Evolutionary conservation across 2,888 invertebrate genomes (phyloP).

Genomic region (Pachliopta kotzebuea): DNA sequence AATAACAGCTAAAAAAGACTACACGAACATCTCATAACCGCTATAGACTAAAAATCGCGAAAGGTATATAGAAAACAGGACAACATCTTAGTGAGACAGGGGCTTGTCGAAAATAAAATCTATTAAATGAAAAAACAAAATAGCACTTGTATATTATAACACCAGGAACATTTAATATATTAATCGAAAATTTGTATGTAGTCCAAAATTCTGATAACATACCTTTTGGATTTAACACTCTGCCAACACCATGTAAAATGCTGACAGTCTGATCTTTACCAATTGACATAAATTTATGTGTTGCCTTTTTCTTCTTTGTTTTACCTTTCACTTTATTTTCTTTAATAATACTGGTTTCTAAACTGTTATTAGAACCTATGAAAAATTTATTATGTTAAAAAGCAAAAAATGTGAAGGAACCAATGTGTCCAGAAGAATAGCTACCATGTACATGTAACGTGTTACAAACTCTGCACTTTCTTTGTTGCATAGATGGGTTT

Average conservation of each 20-base stretch:
- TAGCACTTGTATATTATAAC: too few species aligned
- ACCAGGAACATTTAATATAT: not conserved
- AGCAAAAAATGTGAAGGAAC: not conserved
- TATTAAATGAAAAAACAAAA: too few species aligned
- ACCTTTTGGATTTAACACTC: constrained; percentile 90
- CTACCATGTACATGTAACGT: too few species aligned
- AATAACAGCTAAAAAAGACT: not conserved
- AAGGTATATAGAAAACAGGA: too few species aligned
- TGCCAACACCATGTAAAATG: constrained; percentile 87
- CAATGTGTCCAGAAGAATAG: too few species aligned
- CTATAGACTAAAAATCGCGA: too few species aligned
- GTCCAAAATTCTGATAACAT: constrained; percentile 35
- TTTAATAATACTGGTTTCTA: constrained; percentile 62
- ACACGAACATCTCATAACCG: too few species aligned
- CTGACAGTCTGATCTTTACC: constrained; percentile 86
- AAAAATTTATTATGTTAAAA: not conserved
- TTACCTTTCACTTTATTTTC: constrained; percentile 64
- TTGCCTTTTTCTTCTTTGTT: constrained; percentile 66
- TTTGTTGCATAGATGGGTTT: too few species aligned
- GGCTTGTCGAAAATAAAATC: too few species aligned
- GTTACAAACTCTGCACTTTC: too few species aligned
- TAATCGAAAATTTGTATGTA: not conserved
- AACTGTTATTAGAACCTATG: constrained; percentile 55
- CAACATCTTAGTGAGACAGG: too few species aligned
- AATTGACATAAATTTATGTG: constrained; percentile 72